phyloP scores from a whole-genome alignment of 2,113 vertebrate genomes.

The Muntiacus reevesi region DNA sequence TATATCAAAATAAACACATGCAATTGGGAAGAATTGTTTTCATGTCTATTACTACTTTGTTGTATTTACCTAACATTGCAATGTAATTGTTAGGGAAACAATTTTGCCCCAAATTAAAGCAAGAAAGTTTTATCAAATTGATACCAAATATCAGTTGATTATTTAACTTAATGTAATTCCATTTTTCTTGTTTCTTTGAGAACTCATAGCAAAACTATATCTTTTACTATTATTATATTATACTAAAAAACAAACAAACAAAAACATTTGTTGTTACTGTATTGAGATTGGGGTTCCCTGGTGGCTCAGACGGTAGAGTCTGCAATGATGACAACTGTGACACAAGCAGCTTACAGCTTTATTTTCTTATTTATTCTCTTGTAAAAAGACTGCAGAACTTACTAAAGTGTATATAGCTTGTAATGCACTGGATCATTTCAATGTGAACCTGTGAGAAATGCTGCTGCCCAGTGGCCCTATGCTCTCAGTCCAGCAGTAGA shows the following conservation, averaged over 20 bases:
- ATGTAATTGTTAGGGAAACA: neutral
- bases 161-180: neutral
- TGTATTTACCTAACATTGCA: accelerated
- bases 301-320: neutral
- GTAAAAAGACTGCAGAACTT: neutral
- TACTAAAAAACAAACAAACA: neutral
- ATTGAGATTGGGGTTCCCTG: accelerated
- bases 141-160: neutral
- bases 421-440: constrained; percentile 54
- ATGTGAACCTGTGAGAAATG: constrained; percentile 49
- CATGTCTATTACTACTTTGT: neutral
- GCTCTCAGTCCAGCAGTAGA: constrained; percentile 55
- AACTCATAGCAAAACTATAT: neutral
- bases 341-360: constrained; percentile 42
- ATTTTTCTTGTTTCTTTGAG: neutral
- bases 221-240: neutral
- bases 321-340: neutral
- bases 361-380: constrained; percentile 30
- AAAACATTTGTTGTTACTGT: neutral
- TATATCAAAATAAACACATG: neutral
- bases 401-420: constrained; percentile 53
- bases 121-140: neutral
- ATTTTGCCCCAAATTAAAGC: neutral
- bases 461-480: constrained; percentile 62
- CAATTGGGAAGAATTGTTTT: neutral